Evolutionary conservation across 2,888 invertebrate genomes (phyloP).

Genomic region (Spilosoma lubricipeda): DNA sequence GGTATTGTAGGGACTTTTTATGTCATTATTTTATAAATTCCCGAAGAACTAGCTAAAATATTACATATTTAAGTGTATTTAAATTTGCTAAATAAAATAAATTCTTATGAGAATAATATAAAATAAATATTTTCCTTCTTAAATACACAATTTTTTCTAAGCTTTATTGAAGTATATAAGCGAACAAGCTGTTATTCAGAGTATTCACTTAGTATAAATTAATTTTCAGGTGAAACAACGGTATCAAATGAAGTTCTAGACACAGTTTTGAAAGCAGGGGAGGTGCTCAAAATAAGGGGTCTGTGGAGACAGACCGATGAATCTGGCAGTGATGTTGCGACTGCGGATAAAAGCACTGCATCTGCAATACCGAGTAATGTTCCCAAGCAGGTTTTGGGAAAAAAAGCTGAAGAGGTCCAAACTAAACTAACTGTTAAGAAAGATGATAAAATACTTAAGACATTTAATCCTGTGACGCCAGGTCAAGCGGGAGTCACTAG

Average conservation of each 20-base stretch:
- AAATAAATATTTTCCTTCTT: background rate
- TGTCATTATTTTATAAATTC: background rate
- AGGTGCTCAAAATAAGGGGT: slow-evolving; percentile 92
- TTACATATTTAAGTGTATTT: background rate
- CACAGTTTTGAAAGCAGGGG: slow-evolving; percentile 92
- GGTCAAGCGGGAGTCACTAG: slow-evolving; percentile 65
- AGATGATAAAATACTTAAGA: slow-evolving; percentile 81
- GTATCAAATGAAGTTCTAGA: slow-evolving; percentile 94
- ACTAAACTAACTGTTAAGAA: slow-evolving; percentile 80
- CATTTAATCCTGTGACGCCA: slow-evolving; percentile 72
- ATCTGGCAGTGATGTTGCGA: slow-evolving; percentile 61
- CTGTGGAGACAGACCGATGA: slow-evolving; percentile 90
- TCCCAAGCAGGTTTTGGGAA: slow-evolving; percentile 63
- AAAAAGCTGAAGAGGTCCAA: slow-evolving; percentile 70
- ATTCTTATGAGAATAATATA: background rate
- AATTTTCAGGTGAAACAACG: slow-evolving; percentile 89
- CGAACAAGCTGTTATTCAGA: no score
- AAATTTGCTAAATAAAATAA: background rate
- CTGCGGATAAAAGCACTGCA: slow-evolving; percentile 67
- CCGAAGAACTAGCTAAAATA: background rate
- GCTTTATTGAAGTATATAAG: no score
- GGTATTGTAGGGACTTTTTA: background rate
- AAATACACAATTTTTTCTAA: no score
- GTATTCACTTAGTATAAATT: background rate
- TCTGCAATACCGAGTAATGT: slow-evolving; percentile 54